Percentiles rank a stretch among this genome's conserved stretches.
These are phyloP conservation scores for Takifugu rubripes DNA, from an alignment of 2,797 vertebrate species.

Conservation along the genomic window DNA sequence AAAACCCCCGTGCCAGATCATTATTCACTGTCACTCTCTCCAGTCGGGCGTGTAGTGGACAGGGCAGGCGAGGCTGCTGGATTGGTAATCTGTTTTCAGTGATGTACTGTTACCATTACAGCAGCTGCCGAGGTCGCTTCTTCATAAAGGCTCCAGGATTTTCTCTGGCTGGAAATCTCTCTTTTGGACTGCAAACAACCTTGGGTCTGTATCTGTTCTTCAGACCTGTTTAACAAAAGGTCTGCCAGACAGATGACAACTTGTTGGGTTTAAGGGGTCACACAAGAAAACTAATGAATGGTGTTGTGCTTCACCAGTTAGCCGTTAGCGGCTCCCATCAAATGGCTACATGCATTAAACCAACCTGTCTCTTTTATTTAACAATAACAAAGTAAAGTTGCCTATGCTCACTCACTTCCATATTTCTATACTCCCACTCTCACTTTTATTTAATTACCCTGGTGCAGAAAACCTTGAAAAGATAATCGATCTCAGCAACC, in stretches of 20 bases:
- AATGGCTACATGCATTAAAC: no score
- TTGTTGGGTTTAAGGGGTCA: no score
- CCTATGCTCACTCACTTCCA: no score
- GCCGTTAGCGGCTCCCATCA: no score
- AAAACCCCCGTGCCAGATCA: constrained; percentile 6
- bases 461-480: no score
- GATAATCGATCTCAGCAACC: no score
- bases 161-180: constrained; percentile 36
- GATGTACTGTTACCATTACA: constrained; percentile 54
- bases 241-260: constrained; percentile 37
- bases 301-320: no score
- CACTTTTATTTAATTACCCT: no score
- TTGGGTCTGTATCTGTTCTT: constrained; percentile 44
- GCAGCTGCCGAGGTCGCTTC: constrained; percentile 40
- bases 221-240: constrained; percentile 24
- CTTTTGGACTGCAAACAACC: constrained; percentile 43
- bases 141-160: constrained; percentile 38
- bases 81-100: constrained; percentile 47
- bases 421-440: no score
- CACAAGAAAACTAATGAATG: no score
- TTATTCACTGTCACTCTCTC: constrained; percentile 34
- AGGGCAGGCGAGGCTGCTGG: constrained; percentile 20
- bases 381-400: no score
- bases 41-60: constrained; percentile 16
- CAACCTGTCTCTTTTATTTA: no score